Evolutionary conservation across 2,888 invertebrate genomes (phyloP), one percentile per base, ranked within the genome.

Genomic region (Chalcis sispes): DNA sequence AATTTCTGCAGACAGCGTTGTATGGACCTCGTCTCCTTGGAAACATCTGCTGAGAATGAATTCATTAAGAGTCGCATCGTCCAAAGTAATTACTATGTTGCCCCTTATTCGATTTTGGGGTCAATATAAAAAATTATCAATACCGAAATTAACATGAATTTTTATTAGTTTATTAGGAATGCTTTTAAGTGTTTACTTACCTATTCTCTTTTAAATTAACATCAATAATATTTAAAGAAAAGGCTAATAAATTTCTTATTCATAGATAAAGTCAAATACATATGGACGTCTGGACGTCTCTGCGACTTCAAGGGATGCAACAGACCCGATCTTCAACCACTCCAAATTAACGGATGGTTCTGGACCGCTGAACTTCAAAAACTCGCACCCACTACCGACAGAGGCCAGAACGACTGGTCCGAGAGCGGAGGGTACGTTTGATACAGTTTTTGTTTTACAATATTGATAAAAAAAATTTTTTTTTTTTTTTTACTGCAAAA

Each of bases 281-380:
- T 96, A 86, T 96, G 96, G 96, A 96, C 96, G 27, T 95, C 95
- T 66, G 96, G 96, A 74, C 94, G 96, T 79, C 90, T 95, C 64
- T 96, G 96, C 85, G 96, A 96, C 89, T 96, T 96, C 91, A 94
- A 95, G 88, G 96, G 96, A 77, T 96, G 96, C 87, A 95, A 95
- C 85, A 93, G 96, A 72, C 92, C 94, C 36, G 96, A 96, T 87
- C 90, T 96, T 81, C 93, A 95, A 82, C 96, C 96, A 42, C 91
- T 93, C 79, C 91, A 92, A 71, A 89, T 96, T 79, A 95, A 96
- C 86, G 96, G 96, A 48, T 96, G 96, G 96, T 96, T 96, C 92
- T 96, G 96, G 96, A 96, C 96, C 25, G 95, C 95, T 46, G 95
- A 93, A 83, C 92, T 95, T 69, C 95, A 94, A 89, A 96, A 96